Percentiles rank a stretch among this genome's conserved stretches.
Evolutionary conservation across 2,797 vertebrate genomes (phyloP).

Genomic region (Schizopygopsis malacanthus): DNA sequence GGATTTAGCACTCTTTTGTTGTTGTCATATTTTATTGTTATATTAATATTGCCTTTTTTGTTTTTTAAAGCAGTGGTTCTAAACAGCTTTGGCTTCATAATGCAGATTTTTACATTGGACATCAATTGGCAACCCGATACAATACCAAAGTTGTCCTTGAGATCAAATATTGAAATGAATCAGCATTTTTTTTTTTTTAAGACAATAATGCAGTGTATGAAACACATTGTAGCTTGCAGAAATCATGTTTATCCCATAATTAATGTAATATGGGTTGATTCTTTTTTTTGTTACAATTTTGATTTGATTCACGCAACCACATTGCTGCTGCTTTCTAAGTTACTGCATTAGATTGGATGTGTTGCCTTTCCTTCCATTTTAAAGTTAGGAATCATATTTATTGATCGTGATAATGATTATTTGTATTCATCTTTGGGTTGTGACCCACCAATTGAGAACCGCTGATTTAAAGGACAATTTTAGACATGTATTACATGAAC

Average conservation of each 20-base stretch:
- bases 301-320: too few relatives aligned
- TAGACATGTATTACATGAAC: slow-evolving; percentile 37
- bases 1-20: slow-evolving; percentile 7
- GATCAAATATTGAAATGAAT: background rate
- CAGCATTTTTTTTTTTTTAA: background rate
- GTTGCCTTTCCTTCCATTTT: background rate
- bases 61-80: background rate
- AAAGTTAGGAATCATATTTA: background rate
- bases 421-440: background rate
- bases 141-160: background rate
- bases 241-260: background rate
- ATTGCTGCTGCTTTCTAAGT: too few relatives aligned
- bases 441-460: background rate
- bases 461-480: slow-evolving; percentile 33
- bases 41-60: background rate
- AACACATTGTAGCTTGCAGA: background rate
- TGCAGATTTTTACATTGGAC: background rate
- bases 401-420: background rate
- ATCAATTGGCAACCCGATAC: background rate
- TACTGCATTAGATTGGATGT: background rate
- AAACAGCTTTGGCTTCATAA: background rate
- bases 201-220: background rate
- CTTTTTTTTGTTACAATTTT: background rate
- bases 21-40: background rate
- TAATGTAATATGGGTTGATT: background rate